These are phyloP conservation scores for Morpho helenor DNA, from an alignment of 2,888 invertebrate genomes.

Conservation along the genomic window DNA sequence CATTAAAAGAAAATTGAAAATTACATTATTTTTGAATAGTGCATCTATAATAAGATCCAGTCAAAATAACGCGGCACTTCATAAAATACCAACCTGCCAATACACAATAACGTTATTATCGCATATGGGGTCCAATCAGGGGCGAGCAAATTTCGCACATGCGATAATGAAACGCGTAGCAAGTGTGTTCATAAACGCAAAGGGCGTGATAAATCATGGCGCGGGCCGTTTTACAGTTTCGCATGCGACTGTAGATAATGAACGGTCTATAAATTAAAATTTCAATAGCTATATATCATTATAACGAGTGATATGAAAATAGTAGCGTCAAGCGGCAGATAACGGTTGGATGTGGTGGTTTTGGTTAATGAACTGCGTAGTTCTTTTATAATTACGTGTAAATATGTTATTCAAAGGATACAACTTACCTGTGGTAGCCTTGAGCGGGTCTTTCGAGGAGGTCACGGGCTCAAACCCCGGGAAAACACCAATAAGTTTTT, in stretches of 20 bases:
- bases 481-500: too few species aligned
- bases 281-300: conserved; percentile 35
- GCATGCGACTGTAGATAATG: conserved; percentile 43
- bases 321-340: conserved; percentile 21
- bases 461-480: too few species aligned
- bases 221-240: conserved; percentile 43
- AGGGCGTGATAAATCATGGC: conserved; percentile 72
- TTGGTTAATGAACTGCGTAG: conserved; percentile 1
- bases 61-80: conserved; percentile 1
- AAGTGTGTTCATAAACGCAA: conserved; percentile 75
- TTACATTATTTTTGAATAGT: not conserved
- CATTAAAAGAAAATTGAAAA: too few species aligned
- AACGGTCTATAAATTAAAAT: conserved; percentile 37
- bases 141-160: conserved; percentile 54
- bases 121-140: conserved; percentile 65
- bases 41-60: conserved; percentile 3
- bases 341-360: conserved; percentile 11
- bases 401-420: not conserved
- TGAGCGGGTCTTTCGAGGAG: too few species aligned
- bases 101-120: conserved; percentile 63
- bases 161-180: conserved; percentile 69
- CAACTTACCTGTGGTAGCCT: too few species aligned
- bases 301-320: conserved; percentile 30
- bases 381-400: not conserved
- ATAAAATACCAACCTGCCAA: conserved; percentile 31